These are phyloP conservation scores for Anodontia alba DNA, from an alignment of 2,888 invertebrate species.

Conservation along the genomic window DNA sequence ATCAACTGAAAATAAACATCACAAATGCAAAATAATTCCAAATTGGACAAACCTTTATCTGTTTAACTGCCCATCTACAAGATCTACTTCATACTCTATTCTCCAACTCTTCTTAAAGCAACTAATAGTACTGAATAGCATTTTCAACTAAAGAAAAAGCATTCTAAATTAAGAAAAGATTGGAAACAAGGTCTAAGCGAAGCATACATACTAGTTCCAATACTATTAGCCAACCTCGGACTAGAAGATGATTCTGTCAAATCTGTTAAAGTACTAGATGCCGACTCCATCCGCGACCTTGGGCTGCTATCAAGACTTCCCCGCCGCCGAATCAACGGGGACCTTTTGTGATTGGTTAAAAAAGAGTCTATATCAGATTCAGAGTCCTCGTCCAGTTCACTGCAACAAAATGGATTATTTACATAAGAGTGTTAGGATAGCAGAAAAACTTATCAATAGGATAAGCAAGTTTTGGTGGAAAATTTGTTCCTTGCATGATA, in stretches of 20 bases:
- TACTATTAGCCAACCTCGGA: constrained; percentile 55
- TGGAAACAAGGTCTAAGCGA: neutral
- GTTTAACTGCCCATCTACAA: too few species aligned
- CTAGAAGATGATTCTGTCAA: constrained; percentile 55
- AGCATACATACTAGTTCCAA: constrained; percentile 58
- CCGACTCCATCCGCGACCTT: constrained; percentile 44
- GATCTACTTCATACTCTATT: too few species aligned
- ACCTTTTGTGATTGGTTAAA: constrained; percentile 64
- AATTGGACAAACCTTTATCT: too few species aligned
- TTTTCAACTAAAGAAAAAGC: too few species aligned
- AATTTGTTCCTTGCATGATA: too few species aligned
- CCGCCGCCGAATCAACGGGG: constrained; percentile 51
- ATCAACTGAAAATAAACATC: too few species aligned
- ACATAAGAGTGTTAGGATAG: constrained; percentile 24
- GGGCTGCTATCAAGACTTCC: constrained; percentile 48
- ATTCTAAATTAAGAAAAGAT: neutral
- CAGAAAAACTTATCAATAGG: too few species aligned
- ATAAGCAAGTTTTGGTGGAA: too few species aligned
- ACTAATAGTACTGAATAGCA: too few species aligned
- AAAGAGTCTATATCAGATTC: constrained; percentile 84
- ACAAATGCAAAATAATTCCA: too few species aligned
- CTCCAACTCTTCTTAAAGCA: too few species aligned
- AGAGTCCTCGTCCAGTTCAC: constrained; percentile 92
- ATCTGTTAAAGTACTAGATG: constrained; percentile 51
- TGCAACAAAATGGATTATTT: constrained; percentile 23